Conservation (phyloP, 2,888 invertebrate genomes). For the Dolomedes plantarius region DNA sequence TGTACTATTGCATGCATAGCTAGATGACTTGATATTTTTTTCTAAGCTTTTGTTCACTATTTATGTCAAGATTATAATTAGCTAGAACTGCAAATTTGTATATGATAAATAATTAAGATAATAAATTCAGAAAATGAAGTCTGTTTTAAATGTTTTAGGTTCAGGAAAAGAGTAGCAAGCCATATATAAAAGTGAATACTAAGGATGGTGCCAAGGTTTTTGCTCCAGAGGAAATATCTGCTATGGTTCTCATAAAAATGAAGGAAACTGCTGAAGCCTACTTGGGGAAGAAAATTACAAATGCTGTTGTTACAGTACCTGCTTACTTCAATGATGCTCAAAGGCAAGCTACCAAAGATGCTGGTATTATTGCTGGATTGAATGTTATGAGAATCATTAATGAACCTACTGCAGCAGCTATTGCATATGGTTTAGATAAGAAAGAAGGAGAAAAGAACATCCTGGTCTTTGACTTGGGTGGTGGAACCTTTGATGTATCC, state of each 20-base stretch:
- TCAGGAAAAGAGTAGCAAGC: conserved; percentile 94
- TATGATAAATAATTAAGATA: no score
- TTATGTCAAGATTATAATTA: no score
- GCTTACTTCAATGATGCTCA: conserved; percentile 99
- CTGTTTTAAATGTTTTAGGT: conserved; percentile 79
- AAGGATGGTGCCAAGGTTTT: conserved; percentile 91
- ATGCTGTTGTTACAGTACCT: conserved; percentile 95
- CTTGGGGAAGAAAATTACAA: conserved; percentile 91
- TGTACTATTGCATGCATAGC: no score
- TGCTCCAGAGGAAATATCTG: conserved; percentile 98
- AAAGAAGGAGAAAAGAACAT: conserved; percentile 99
- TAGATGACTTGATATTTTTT: no score
- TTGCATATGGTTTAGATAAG: conserved; percentile 97
- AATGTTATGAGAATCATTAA: conserved; percentile 97
- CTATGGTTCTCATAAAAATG: conserved; percentile 98
- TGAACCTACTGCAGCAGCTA: conserved; percentile 97
- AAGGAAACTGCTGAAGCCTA: conserved; percentile 99
- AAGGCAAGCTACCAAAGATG: conserved; percentile 99
- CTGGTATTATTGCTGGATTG: conserved; percentile 94
- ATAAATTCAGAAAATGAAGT: no score
- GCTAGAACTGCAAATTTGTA: no score
- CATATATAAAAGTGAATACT: conserved; percentile 91
- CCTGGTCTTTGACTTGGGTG: conserved; percentile 98
- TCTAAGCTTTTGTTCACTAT: no score
- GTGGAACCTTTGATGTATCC: conserved; percentile 99